Percentiles rank a stretch among this genome's conserved stretches.
phyloP scores from a whole-genome alignment of 2,797 vertebrate species.

The Tiaroga cobitis region DNA sequence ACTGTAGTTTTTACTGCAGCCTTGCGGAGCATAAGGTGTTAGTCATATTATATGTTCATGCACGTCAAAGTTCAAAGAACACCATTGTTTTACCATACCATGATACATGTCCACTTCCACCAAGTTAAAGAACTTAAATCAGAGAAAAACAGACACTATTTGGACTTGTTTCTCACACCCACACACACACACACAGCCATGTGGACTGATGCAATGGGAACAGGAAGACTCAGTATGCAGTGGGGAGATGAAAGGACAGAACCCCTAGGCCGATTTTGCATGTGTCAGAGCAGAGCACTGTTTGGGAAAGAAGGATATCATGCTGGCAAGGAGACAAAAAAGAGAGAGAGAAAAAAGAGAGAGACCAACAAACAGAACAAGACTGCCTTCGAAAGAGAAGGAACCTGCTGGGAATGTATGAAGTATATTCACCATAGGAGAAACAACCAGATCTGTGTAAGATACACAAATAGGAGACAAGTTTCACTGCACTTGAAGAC shows the following conservation, averaged over 20 bases:
- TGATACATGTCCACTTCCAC: neutral
- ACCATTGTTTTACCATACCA: neutral
- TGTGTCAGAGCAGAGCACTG: conserved; percentile 59
- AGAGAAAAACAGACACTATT: neutral
- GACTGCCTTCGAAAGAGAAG: conserved; percentile 28
- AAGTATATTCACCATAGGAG: conserved; percentile 20
- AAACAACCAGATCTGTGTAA: conserved; percentile 19
- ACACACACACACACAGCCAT: neutral
- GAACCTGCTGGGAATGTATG: conserved; percentile 24
- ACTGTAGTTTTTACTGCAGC: neutral
- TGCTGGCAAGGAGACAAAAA: conserved; percentile 69
- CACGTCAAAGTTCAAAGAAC: neutral
- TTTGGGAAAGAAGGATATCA: conserved; percentile 69
- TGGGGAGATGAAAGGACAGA: conserved; percentile 69
- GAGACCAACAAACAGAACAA: conserved; percentile 29
- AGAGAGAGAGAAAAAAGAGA: conserved; percentile 10
- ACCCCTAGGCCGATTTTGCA: conserved; percentile 54
- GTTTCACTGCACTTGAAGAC: neutral
- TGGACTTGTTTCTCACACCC: neutral
- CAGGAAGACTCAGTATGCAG: conserved; percentile 38
- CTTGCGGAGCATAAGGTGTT: neutral
- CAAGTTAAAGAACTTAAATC: neutral
- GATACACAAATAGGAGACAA: conserved; percentile 44
- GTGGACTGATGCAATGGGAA: conserved; percentile 72
- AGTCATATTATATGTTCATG: neutral